Conservation (phyloP, 2,113 vertebrate genomes). For the Prochilodus magdalenae region DNA sequence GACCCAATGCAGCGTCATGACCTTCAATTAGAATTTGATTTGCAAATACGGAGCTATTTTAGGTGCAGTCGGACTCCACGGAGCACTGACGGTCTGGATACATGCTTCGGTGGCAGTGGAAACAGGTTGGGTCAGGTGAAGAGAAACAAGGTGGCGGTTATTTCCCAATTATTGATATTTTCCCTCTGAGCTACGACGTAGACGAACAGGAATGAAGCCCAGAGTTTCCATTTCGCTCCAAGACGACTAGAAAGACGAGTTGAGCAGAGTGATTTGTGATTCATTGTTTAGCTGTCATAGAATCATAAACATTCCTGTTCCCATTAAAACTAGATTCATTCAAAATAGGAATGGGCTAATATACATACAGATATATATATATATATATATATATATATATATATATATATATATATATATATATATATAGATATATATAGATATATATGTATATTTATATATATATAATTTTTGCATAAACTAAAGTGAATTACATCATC, state of each 20-base stretch:
- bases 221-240: not conserved
- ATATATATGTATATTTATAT: too few species aligned
- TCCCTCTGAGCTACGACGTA: not conserved
- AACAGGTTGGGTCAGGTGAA: not conserved
- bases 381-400: too few species aligned
- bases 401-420: too few species aligned
- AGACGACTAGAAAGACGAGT: not conserved
- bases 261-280: not conserved
- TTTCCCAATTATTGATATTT: not conserved
- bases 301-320: not conserved
- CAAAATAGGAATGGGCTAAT: not conserved
- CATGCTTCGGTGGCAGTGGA: not conserved
- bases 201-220: not conserved
- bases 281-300: not conserved
- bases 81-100: not conserved
- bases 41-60: not conserved
- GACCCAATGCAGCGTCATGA: not conserved
- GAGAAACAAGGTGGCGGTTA: conserved; percentile 6
- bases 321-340: not conserved
- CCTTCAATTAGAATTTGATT: conserved; percentile 10
- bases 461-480: too few species aligned
- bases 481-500: too few species aligned
- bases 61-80: not conserved
- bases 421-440: too few species aligned
- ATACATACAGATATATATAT: too few species aligned